Base-by-base conservation (phyloP, 64 coral and sea anemone species). In the Porites lutea region DNA sequence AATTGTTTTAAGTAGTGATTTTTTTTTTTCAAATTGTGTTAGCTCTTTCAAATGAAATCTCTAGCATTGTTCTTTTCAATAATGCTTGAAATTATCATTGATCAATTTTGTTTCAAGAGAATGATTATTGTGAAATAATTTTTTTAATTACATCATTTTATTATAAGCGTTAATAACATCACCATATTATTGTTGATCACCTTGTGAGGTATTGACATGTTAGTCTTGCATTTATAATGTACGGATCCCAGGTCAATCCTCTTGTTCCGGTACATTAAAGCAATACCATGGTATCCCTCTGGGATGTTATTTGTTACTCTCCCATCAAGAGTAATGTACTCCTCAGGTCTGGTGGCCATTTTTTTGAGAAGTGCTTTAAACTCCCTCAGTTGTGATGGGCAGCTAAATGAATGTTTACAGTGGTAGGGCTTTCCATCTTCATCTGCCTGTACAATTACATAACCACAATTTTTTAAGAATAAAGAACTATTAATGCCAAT, bases 151-250 rank as follows among this genome's bases (percentile, higher is more conserved):
- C 27, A 37, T 1, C 27, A 37, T 37, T 37, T 37, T 37, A 37
- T 37, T 37, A 37, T 37, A 37, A 0, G 27, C 27, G 0, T 37
- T 37, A 37, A 37, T 37, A 1, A 37, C 0, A 37, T 37, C 27
- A 37, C 27, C 27, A 37, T 37, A 37, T 37, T 37, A 37, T 37
- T 37, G 27, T 37, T 19, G 5, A 75, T 75, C 14, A 13, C 21
- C 49, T 75, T 75, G 59, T 79, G 89, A 20, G 79, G 79, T 73
- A 91, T 91, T 47, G 89, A 91, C 78, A 91, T 90, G 64, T 91
- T 91, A 16, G 79, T 83, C 47, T 91, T 91, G 79, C 89, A 91
- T 48, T 91, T 21, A 67, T 91, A 91, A 55, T 91, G 89, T 10
- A 45, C 57, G 23, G 78, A 63, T 8, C 71, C 66, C 21, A 91